Percentiles rank a stretch among this genome's conserved stretches.
Evolutionary conservation across 2,797 vertebrate genomes (phyloP).

Genomic region (Oreortyx pictus): DNA sequence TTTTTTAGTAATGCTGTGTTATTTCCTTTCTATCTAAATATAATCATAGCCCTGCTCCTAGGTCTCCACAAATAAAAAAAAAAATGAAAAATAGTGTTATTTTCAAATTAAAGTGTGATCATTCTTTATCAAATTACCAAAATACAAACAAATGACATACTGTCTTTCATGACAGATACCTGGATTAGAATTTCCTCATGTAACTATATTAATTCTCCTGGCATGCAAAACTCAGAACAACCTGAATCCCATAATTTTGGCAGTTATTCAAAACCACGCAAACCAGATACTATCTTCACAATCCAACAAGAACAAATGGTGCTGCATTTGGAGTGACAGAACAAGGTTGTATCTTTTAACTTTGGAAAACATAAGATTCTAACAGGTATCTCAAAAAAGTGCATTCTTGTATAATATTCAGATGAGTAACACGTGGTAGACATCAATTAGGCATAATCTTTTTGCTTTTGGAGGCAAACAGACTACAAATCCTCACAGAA

Average conservation of each 20-base stretch:
- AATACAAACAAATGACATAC: background rate
- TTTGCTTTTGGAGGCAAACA: conserved; percentile 1
- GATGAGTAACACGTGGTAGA: background rate
- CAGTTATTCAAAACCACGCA: background rate
- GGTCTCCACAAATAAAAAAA: fast-evolving
- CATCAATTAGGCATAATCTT: background rate
- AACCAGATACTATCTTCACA: background rate
- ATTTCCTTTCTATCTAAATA: background rate
- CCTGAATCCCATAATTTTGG: fast-evolving
- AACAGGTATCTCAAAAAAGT: background rate
- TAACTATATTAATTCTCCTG: background rate
- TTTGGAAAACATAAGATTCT: background rate
- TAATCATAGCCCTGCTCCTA: background rate
- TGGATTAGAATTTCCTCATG: background rate
- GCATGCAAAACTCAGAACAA: background rate
- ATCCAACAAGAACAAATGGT: background rate
- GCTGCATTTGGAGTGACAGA: background rate
- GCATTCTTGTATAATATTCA: background rate
- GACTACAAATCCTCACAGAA: background rate
- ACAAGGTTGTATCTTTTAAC: background rate
- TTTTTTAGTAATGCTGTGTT: background rate
- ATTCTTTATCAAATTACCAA: background rate
- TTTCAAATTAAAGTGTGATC: background rate
- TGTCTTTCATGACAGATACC: background rate
- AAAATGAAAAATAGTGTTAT: no score